These are phyloP conservation scores for Minunthozetes semirufus DNA, from an alignment of 2,888 invertebrate species.

Conservation along the genomic window DNA sequence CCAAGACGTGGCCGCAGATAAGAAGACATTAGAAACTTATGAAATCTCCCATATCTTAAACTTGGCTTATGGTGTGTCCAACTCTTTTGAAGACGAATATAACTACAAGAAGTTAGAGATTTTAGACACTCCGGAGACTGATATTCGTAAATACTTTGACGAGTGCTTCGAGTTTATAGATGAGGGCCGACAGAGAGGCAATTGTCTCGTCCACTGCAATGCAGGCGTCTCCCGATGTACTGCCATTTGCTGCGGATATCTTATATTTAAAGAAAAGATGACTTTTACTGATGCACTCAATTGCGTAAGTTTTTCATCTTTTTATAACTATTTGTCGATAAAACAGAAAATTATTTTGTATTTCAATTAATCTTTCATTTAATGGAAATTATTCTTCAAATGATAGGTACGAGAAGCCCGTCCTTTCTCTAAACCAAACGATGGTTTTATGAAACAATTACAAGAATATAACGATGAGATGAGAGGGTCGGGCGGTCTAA, in stretches of 20 bases:
- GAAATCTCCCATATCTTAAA: conserved; percentile 48
- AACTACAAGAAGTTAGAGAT: conserved; percentile 46
- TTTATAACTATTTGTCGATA: too few relatives aligned
- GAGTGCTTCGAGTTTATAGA: conserved; percentile 48
- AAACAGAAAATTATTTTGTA: too few relatives aligned
- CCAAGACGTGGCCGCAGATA: conserved; percentile 49
- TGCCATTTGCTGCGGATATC: conserved; percentile 48
- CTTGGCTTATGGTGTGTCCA: conserved; percentile 38
- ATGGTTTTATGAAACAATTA: conserved; percentile 47
- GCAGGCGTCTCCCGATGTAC: conserved; percentile 49
- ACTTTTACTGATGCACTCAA: conserved; percentile 46
- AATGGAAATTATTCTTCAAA: neutral
- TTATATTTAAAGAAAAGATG: conserved; percentile 46
- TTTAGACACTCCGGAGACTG: conserved; percentile 46
- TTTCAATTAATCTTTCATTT: neutral
- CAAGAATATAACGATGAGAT: conserved; percentile 44
- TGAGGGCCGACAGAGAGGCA: conserved; percentile 45
- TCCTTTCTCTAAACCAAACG: conserved; percentile 47
- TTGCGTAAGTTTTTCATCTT: conserved; percentile 19
- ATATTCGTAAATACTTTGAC: conserved; percentile 45
- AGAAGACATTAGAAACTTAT: conserved; percentile 45
- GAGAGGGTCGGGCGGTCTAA: conserved; percentile 26
- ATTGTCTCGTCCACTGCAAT: conserved; percentile 49
- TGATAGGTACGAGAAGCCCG: conserved; percentile 46
- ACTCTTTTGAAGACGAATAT: conserved; percentile 46